phyloP scores from a whole-genome alignment of 2,888 invertebrate species.

The Hypercompe scribonia region DNA sequence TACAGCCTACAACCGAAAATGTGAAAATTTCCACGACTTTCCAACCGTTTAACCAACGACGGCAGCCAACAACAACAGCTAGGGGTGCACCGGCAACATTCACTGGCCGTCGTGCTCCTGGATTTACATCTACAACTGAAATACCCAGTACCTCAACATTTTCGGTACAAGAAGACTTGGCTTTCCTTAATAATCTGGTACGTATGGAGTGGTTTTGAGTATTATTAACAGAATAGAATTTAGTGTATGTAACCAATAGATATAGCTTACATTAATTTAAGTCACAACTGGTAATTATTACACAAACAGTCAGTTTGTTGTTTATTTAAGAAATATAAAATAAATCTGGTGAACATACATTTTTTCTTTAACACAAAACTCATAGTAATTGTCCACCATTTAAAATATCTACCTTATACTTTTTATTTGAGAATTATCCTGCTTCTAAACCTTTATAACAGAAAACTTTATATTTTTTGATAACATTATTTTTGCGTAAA shows the following conservation, averaged over 20 bases:
- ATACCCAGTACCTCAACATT: slow-evolving; percentile 80
- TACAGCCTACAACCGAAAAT: slow-evolving; percentile 63
- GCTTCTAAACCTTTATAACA: not conserved
- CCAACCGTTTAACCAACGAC: slow-evolving; percentile 67
- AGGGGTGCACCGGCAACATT: slow-evolving; percentile 56
- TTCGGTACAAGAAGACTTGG: slow-evolving; percentile 86
- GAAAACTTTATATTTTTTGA: not conserved
- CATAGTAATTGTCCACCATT: not conserved
- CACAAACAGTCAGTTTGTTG: not conserved
- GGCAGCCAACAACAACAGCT: slow-evolving; percentile 61
- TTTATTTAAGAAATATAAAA: not conserved
- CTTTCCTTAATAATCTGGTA: slow-evolving; percentile 88
- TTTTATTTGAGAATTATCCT: not conserved
- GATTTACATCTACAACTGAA: slow-evolving; percentile 72
- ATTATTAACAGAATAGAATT: not conserved
- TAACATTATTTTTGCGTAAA: not conserved
- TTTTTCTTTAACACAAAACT: not conserved
- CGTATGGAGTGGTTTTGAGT: slow-evolving; percentile 36
- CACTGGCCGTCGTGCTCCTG: slow-evolving; percentile 62
- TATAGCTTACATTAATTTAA: not conserved
- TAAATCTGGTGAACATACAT: no score
- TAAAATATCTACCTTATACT: not conserved
- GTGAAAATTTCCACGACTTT: slow-evolving; percentile 78
- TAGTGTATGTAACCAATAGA: not conserved
- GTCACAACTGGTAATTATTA: not conserved